These are phyloP conservation scores for Corythornis cristatus DNA, from an alignment of 2,113 vertebrate species.

Conservation along the genomic window DNA sequence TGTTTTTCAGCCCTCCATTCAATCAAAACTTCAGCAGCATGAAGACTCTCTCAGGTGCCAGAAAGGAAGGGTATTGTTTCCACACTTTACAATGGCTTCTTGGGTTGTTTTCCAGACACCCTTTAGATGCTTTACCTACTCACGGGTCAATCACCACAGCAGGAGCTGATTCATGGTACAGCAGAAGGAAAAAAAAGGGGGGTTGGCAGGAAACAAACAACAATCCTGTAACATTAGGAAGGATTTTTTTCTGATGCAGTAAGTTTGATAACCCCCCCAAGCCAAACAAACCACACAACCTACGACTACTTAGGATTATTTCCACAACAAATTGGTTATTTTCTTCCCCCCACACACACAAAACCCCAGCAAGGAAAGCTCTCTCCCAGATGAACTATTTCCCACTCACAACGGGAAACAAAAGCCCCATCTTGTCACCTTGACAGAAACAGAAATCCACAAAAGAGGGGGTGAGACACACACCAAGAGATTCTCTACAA, in stretches of 20 bases:
- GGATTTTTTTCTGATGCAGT: neutral
- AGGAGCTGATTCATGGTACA: neutral
- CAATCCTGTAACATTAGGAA: neutral
- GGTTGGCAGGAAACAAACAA: neutral
- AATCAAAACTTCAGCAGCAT: neutral
- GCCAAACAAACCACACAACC: neutral
- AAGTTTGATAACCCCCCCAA: neutral
- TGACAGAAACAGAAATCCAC: slow-evolving; percentile 10
- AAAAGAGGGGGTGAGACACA: neutral
- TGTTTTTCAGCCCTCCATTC: too few relatives aligned
- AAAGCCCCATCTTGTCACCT: slow-evolving; percentile 48
- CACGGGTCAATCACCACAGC: neutral
- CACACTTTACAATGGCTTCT: neutral
- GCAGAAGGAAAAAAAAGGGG: neutral
- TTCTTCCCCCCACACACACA: neutral
- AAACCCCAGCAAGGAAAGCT: neutral
- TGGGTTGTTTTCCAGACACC: too few relatives aligned
- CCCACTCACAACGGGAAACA: slow-evolving; percentile 36
- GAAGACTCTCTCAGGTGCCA: neutral
- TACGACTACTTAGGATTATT: neutral
- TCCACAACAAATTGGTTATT: neutral
- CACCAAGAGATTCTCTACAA: slow-evolving; percentile 37
- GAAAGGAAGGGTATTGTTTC: neutral
- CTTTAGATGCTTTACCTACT: neutral
- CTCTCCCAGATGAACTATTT: neutral